A percentile compares a stretch with the other conserved stretches of the same genome.
Conservation (phyloP, 2,113 vertebrate species). For the Ophthalmolycus amberensis region DNA sequence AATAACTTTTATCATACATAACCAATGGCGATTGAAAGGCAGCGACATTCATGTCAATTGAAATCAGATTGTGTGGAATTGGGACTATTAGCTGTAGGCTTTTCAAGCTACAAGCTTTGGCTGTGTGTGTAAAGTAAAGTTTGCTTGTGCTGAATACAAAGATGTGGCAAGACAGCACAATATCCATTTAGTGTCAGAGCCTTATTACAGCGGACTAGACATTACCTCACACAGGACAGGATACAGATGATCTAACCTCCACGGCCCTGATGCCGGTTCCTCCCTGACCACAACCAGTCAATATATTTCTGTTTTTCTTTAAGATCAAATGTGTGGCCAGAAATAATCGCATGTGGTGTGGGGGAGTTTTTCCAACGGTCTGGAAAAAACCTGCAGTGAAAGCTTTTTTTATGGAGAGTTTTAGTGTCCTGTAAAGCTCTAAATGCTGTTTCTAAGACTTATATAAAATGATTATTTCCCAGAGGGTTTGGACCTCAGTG, state of each 20-base stretch:
- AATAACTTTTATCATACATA: slow-evolving; percentile 11
- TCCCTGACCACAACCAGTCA: slow-evolving; percentile 31
- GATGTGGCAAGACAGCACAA: slow-evolving; percentile 12
- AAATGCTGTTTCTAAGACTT: slow-evolving; percentile 56
- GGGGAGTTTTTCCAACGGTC: slow-evolving; percentile 8
- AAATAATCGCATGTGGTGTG: slow-evolving; percentile 4
- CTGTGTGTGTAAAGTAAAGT: slow-evolving; percentile 17
- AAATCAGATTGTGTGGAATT: slow-evolving; percentile 32
- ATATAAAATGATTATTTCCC: slow-evolving; percentile 58
- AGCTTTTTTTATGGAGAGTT: slow-evolving; percentile 53
- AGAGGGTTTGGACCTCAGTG: slow-evolving; percentile 45
- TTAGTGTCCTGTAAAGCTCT: slow-evolving; percentile 58
- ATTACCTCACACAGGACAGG: slow-evolving; percentile 18
- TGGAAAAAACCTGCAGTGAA: slow-evolving; percentile 46
- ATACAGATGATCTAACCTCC: slow-evolving; percentile 33
- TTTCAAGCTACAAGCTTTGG: slow-evolving; percentile 17
- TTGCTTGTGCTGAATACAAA: slow-evolving; percentile 36
- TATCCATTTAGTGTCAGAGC: slow-evolving; percentile 4
- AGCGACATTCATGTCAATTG: slow-evolving; percentile 18
- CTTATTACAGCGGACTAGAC: background rate
- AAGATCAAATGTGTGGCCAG: slow-evolving; percentile 23
- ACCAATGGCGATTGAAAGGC: slow-evolving; percentile 19
- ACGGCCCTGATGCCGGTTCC: background rate
- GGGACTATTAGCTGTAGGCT: slow-evolving; percentile 36
- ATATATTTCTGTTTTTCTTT: slow-evolving; percentile 39